Evolutionary conservation across 2,888 invertebrate genomes (phyloP), one percentile per base, ranked within the genome.

Genomic region (Epinotia nisella): DNA sequence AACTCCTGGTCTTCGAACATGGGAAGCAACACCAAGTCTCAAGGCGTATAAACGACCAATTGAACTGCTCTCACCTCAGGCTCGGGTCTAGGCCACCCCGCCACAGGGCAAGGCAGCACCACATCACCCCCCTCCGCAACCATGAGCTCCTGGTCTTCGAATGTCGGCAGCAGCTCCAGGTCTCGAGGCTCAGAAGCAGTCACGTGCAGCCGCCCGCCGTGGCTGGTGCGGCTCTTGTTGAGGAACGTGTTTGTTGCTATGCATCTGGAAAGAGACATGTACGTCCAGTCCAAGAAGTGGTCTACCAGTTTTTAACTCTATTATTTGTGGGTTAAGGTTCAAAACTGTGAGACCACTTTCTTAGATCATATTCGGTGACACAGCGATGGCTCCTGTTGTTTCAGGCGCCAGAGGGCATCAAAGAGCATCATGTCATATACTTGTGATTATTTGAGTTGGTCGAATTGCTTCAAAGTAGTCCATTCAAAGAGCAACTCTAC

Each of bases 81-180:
- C 84, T 88, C 88, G 67, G 95, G 95, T 76, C 87, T 90, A n/a
- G 95, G 95, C 88, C 91, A 91, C 19, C 96, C 96, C n/a, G 87
- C 87, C 10, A 94, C 94, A 21, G 95, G 93, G 80, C 96, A 96
- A 64, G 95, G 94, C 74, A 96, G 87, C 21, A 91, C 87, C 41
- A 94, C 88, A 61, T 89, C 87, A 58, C 92, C 89, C 13, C 95
- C 94, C 68, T 87, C 82, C 2, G 90, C 81, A 19, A 90, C 92
- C 0, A 82, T 85, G 55, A 90, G 78, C 69, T 87, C 71, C 1
- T 65, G 83, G 70, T 84, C 82, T 15, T 83, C 77, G 0, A 76
- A 76, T 10, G 89, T 74, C 0, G 82, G 77, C 58, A 92, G 77
- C 29, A 90, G 77, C 0, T 78, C 77, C 0, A 82, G 78, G 2